Conservation (phyloP, 2,888 invertebrate genomes). For the Dichetophora obliterata region DNA sequence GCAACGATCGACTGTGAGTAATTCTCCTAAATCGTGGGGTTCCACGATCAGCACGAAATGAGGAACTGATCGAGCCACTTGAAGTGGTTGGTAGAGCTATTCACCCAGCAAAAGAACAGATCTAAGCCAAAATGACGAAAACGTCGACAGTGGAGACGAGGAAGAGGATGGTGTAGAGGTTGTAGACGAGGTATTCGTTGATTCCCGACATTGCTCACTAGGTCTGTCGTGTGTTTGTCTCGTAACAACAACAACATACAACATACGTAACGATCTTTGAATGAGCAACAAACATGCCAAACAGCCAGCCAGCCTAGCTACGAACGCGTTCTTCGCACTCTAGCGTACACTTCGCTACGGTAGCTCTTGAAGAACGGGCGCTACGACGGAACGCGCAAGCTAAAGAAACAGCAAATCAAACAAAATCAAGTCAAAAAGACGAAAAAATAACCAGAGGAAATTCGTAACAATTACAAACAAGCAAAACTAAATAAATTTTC, state of each 20-base stretch:
- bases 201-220: not conserved
- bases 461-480: not conserved
- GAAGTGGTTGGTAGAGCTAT: not conserved
- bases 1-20: constrained; percentile 14
- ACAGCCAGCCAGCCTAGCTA: not conserved
- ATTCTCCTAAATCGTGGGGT: constrained; percentile 15
- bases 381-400: constrained; percentile 17
- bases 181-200: not conserved
- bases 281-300: constrained; percentile 2
- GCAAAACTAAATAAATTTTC: not conserved
- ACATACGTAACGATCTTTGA: constrained; percentile 16
- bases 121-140: constrained; percentile 9
- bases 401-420: not conserved
- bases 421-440: not conserved
- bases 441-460: constrained; percentile 4
- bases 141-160: constrained; percentile 16
- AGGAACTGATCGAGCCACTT: not conserved
- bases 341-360: constrained; percentile 32
- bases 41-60: constrained; percentile 1
- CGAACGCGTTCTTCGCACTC: constrained; percentile 26
- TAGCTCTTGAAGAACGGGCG: constrained; percentile 36
- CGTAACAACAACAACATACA: not conserved
- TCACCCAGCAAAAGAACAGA: not conserved
- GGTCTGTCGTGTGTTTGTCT: constrained; percentile 6
- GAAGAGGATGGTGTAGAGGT: not conserved